Evolutionary conservation across 2,888 invertebrate genomes (phyloP).

Genomic region (Athrips mouffetella): DNA sequence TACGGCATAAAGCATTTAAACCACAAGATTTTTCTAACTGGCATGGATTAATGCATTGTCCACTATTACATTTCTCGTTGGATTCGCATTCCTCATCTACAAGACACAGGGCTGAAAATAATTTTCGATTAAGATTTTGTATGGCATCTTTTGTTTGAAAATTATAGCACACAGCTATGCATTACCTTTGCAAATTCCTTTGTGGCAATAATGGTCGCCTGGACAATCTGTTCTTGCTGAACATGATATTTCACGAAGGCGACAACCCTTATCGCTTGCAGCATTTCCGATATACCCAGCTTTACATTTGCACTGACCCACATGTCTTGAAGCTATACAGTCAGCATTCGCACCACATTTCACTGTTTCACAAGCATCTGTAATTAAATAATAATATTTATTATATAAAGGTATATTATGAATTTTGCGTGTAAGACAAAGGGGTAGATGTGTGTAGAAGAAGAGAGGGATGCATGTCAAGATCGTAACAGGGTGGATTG

Average conservation of each 20-base stretch:
- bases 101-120: constrained; percentile 83
- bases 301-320: constrained; percentile 87
- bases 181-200: constrained; percentile 87
- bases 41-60: constrained; percentile 90
- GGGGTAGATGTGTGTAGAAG: too few species aligned
- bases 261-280: constrained; percentile 84
- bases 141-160: neutral
- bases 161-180: neutral
- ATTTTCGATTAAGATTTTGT: constrained; percentile 1
- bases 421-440: too few species aligned
- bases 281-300: constrained; percentile 88
- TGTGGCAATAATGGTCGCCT: constrained; percentile 88
- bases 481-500: too few species aligned
- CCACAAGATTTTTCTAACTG: constrained; percentile 87
- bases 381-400: constrained; percentile 30
- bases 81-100: constrained; percentile 88
- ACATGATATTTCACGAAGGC: constrained; percentile 85
- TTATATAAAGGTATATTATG: neutral
- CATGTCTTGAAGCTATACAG: constrained; percentile 86
- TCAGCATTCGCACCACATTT: constrained; percentile 91
- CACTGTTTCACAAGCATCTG: constrained; percentile 87
- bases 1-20: constrained; percentile 87
- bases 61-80: constrained; percentile 87
- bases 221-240: constrained; percentile 85
- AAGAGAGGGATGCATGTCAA: too few species aligned